Base-by-base conservation (phyloP, 2,888 invertebrate genomes). In the Trimorus sp. region DNA sequence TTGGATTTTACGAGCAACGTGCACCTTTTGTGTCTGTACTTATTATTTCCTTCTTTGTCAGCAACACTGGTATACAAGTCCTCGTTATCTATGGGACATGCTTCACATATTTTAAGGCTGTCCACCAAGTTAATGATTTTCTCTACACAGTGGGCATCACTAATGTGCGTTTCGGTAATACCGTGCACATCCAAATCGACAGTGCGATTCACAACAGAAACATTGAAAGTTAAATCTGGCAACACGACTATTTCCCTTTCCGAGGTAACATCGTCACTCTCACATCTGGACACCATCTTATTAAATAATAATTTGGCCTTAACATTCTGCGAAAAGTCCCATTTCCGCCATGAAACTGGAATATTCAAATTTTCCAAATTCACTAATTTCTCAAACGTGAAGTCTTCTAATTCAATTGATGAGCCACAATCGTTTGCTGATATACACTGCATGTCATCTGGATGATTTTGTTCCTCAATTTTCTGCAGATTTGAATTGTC, bases 221-320 rank as follows among this genome's bases (percentile, higher is more conserved):
- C 26, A 45, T 42, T 60, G 7, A 16, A 45, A 4, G 7, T 7
- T 15, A 60, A 26, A 60, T 60, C 45, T 15, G 60, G 60, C 11
- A 45, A 48, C 16, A 60, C 16, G 15, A 26, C 8, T 6, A 60
- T 60, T 26, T 45, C 60, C 16, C 16, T 42, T 3, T 60, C 16
- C 4, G 60, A 42, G 26, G 16, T 16, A 0, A 60, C 45, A 11
- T 45, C 45, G 12, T 60, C 42, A 4, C 12, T 26, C 1, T 60
- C 60, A 48, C 48, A n/a, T 48, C 16, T 60, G 15, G 45, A 45
- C 12, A 45, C 26, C 42, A 60, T 45, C 38, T 60, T 42, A 45
- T 60, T 60, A 26, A 60, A 60, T 11, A 11, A 40, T 40, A 58
- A 14, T 37, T 38, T 58, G 1, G 26, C 40, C 1, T 37, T 7